Evolutionary conservation across 1,140 invertebrate species (phyloP).

Genomic region (Pseudobourletiella spinata): DNA sequence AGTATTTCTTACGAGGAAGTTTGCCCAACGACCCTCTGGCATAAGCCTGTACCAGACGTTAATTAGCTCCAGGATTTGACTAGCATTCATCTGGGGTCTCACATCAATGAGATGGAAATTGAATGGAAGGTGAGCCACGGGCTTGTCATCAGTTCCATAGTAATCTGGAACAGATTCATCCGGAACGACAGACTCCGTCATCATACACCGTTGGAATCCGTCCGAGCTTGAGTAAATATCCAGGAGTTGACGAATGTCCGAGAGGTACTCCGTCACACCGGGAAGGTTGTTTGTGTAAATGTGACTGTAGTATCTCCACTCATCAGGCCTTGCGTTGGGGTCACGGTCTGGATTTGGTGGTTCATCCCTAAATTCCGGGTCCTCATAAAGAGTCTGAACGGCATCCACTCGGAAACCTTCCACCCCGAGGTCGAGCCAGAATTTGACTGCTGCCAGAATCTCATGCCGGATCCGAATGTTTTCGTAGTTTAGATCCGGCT

Average conservation of each 20-base stretch:
- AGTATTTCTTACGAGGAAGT: neutral
- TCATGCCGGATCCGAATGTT: slow-evolving; percentile 51
- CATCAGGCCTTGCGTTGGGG: slow-evolving; percentile 43
- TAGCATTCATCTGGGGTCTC: slow-evolving; percentile 47
- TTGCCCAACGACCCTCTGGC: slow-evolving; percentile 45
- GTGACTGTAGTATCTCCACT: slow-evolving; percentile 39
- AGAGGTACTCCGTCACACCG: slow-evolving; percentile 52
- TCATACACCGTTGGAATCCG: slow-evolving; percentile 43
- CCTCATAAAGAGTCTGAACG: slow-evolving; percentile 53
- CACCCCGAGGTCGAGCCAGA: slow-evolving; percentile 65
- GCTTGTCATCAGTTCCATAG: slow-evolving; percentile 47
- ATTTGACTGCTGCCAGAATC: slow-evolving; percentile 53
- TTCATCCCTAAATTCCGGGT: slow-evolving; percentile 47
- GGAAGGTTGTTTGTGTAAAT: slow-evolving; percentile 41
- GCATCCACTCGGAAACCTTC: slow-evolving; percentile 65
- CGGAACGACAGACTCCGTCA: slow-evolving; percentile 58
- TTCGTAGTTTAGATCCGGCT: slow-evolving; percentile 69
- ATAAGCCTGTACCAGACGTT: slow-evolving; percentile 51
- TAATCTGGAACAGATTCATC: slow-evolving; percentile 53
- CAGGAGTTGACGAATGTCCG: slow-evolving; percentile 50
- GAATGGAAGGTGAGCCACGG: slow-evolving; percentile 56
- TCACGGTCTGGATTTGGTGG: slow-evolving; percentile 37
- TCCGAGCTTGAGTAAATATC: slow-evolving; percentile 25
- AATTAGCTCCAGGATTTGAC: slow-evolving; percentile 46
- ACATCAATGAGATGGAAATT: slow-evolving; percentile 51